phyloP scores from a whole-genome alignment of 2,888 invertebrate genomes.

The Sinelater perroti region DNA sequence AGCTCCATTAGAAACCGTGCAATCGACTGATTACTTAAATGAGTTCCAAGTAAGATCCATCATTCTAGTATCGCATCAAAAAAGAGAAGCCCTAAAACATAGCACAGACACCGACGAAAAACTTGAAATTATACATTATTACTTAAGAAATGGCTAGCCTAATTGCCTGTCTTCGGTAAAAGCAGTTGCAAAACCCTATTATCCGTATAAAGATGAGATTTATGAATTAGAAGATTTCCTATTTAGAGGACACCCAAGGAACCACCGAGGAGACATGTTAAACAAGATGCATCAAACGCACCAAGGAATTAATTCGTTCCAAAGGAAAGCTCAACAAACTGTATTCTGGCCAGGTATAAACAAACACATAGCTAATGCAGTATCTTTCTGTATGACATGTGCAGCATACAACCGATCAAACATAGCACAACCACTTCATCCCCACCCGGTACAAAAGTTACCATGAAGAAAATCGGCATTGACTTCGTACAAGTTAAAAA shows the following conservation, averaged over 20 bases:
- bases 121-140: conserved; percentile 2
- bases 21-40: conserved; percentile 3
- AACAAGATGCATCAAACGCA: conserved; percentile 1
- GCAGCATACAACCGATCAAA: neutral
- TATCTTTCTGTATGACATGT: neutral
- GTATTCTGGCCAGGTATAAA: conserved; percentile 3
- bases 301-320: conserved; percentile 1
- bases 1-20: neutral
- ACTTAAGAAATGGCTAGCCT: conserved; percentile 4
- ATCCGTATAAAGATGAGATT: conserved; percentile 5
- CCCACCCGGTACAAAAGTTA: neutral
- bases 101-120: neutral
- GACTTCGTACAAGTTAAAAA: conserved; percentile 3
- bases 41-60: neutral
- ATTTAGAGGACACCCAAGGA: conserved; percentile 3
- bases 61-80: conserved; percentile 3
- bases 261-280: conserved; percentile 3
- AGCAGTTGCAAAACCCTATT: conserved; percentile 6
- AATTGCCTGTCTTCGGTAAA: conserved; percentile 2
- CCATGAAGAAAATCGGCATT: conserved; percentile 1
- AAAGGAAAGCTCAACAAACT: conserved; percentile 8
- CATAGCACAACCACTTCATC: neutral
- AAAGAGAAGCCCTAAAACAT: conserved; percentile 2
- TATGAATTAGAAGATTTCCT: conserved; percentile 6
- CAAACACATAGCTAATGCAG: neutral